Base-by-base conservation (phyloP, 2,888 invertebrate species). In the Tanypteryx hageni region DNA sequence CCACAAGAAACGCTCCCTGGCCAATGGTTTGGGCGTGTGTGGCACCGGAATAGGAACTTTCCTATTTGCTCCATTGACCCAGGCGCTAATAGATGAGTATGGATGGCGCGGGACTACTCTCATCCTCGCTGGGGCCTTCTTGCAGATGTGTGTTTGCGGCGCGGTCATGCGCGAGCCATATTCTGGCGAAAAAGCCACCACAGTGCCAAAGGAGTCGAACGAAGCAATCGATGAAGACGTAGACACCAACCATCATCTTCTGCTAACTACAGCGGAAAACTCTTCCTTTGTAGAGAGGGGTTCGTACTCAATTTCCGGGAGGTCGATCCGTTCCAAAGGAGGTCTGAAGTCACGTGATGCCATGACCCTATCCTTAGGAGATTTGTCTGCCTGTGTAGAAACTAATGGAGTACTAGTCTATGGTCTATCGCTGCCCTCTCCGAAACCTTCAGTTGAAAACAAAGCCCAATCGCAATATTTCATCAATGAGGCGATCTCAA, bases 11-110 rank as follows among this genome's bases (percentile, higher is more conserved):
- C 96, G 98, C 93, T 98, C 98, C 0, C 96, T 98, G 93, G 98
- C 98, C 10, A 98, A 98, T 16, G 98, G 98, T 0, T 95, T 98
- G 92, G 97, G 98, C 0, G 98, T 98, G 0, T 98, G 98, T 95
- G 98, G 98, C 5, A 98, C 98, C 94, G 98, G 98, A 31, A 98
- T 98, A 93, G 98, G 98, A 8, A 98, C 98, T 0, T 98, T 98
- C 94, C 96, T 98, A 92, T 98, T 98, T 94, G 98, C 98, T 13
- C 98, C 98, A 0, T 95, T 98, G 92, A 97, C 97, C 27, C 97
- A 97, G 94, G 95, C 96, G 93, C 96, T 98, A 59, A 95, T 98
- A 31, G 96, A 96, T 84, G 97, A 97, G 94, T 98, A 97, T 94
- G 97, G 97, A 0, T 98, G 98, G 98, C 96, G 98, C 83, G 98